These are phyloP conservation scores for Aphelocoma californica DNA, from an alignment of 2,797 vertebrate species.

Conservation along the genomic window DNA sequence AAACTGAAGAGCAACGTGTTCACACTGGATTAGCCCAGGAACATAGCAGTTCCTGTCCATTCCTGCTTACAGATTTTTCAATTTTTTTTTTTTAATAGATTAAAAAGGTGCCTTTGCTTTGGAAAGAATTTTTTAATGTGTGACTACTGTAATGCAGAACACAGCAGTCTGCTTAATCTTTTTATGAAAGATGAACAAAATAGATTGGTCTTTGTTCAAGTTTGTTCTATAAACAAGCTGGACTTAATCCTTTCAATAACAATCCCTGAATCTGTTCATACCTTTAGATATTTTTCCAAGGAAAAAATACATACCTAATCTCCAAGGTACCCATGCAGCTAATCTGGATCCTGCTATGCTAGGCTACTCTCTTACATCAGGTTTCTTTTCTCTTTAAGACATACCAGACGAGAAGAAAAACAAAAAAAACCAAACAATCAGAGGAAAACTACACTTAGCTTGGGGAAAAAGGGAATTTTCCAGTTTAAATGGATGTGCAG, in stretches of 20 bases:
- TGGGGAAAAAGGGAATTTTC: neutral
- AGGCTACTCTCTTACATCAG: neutral
- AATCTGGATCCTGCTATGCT: neutral
- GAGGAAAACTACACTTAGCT: neutral
- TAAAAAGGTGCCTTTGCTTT: neutral
- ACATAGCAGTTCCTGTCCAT: constrained; percentile 39
- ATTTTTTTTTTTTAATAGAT: neutral
- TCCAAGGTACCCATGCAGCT: neutral
- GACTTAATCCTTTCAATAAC: constrained; percentile 11
- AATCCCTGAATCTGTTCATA: neutral
- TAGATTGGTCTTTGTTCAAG: constrained; percentile 16
- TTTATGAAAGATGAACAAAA: constrained; percentile 48
- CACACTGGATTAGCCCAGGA: constrained; percentile 41
- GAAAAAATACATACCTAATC: neutral
- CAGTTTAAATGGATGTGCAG: neutral
- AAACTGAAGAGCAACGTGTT: constrained; percentile 29
- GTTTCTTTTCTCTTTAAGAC: neutral
- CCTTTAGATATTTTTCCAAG: neutral
- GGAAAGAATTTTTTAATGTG: constrained; percentile 30
- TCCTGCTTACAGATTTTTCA: constrained; percentile 21
- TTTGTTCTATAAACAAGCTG: constrained; percentile 19
- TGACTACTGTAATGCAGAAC: constrained; percentile 15
- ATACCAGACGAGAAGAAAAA: neutral
- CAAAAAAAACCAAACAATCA: neutral
- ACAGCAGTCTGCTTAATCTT: constrained; percentile 49